Evolutionary conservation across 2,113 vertebrate genomes (phyloP).

Genomic region (Donacobius atricapilla): DNA sequence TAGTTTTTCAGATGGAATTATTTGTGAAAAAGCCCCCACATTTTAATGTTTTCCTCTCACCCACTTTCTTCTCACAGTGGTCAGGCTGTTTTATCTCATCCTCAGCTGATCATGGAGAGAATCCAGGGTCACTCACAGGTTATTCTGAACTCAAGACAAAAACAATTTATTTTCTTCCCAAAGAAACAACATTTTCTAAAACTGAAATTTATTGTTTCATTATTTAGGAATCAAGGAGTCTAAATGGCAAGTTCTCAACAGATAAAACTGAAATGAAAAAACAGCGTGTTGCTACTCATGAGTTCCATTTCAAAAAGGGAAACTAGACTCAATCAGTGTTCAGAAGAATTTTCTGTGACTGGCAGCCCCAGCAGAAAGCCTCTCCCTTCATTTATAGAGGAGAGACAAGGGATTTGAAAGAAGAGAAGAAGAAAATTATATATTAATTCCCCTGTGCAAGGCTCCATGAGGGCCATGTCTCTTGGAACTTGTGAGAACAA

Average conservation of each 20-base stretch:
- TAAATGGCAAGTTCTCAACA: background rate
- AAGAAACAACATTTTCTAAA: constrained; percentile 13
- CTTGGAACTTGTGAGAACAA: background rate
- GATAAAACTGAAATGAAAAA: background rate
- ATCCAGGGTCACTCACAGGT: constrained; percentile 64
- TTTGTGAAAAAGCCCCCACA: background rate
- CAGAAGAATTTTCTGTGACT: background rate
- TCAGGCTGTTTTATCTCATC: background rate
- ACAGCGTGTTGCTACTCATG: background rate
- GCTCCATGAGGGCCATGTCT: background rate
- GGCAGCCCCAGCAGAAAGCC: background rate
- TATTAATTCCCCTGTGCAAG: background rate
- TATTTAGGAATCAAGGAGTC: background rate
- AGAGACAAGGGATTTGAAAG: background rate
- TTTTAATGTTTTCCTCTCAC: background rate
- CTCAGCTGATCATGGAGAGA: constrained; percentile 15
- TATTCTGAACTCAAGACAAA: background rate
- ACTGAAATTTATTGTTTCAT: background rate
- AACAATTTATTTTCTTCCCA: background rate
- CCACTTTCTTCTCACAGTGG: background rate
- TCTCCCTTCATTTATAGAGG: background rate
- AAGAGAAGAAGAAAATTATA: background rate
- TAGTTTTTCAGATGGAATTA: background rate
- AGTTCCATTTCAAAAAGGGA: background rate
- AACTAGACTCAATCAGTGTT: background rate